These are phyloP conservation scores for Polyploca ridens DNA, from an alignment of 2,888 invertebrate species.

Conservation along the genomic window DNA sequence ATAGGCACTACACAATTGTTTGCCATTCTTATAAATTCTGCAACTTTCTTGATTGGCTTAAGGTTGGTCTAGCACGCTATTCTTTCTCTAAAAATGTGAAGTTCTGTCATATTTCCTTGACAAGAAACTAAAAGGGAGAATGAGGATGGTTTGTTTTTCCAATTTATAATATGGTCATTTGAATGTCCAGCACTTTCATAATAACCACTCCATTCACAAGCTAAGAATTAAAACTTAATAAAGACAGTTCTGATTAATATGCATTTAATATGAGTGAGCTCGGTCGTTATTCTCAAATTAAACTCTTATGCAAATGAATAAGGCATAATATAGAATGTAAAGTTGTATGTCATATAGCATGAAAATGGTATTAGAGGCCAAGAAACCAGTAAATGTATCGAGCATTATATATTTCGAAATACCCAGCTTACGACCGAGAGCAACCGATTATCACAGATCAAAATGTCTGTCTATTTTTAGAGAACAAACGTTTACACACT, in stretches of 20 bases:
- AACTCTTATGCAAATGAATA: background rate
- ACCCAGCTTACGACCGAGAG: slow-evolving; percentile 7
- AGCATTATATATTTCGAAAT: too few relatives aligned
- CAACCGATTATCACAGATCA: slow-evolving; percentile 17
- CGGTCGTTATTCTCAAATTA: background rate
- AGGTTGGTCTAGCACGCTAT: too few relatives aligned
- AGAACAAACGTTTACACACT: slow-evolving; percentile 8
- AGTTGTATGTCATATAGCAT: background rate
- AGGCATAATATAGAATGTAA: background rate
- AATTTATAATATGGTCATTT: background rate
- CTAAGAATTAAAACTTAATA: slow-evolving; percentile 28
- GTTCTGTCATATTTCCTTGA: background rate
- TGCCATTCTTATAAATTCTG: too few relatives aligned
- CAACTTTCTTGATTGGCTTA: too few relatives aligned
- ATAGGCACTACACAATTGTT: too few relatives aligned
- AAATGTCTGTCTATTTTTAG: slow-evolving; percentile 8
- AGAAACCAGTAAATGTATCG: too few relatives aligned
- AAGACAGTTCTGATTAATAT: background rate
- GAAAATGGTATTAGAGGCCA: background rate
- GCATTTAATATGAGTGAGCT: slow-evolving; percentile 8
- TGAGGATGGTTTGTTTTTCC: background rate
- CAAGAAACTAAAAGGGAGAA: background rate
- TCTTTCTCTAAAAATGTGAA: background rate
- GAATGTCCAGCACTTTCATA: slow-evolving; percentile 12
- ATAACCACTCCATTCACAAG: slow-evolving; percentile 33